Conservation (phyloP, 2,797 vertebrate species). For the Brachymystax lenok region DNA sequence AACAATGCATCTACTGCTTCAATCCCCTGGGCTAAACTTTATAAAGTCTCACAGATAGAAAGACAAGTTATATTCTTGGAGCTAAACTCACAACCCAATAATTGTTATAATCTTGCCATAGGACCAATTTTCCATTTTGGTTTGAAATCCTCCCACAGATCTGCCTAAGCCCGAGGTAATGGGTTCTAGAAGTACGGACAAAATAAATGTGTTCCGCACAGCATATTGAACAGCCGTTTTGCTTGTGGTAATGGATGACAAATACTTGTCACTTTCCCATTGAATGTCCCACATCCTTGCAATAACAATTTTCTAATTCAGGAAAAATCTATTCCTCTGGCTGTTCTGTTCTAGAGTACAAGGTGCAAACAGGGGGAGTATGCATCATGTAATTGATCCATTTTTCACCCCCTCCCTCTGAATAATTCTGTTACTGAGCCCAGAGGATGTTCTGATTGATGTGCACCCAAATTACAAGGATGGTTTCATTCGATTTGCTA, state of each 20-base stretch:
- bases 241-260: constrained; percentile 41
- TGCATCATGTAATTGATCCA: constrained; percentile 36
- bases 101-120: neutral
- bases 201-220: constrained; percentile 44
- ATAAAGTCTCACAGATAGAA: neutral
- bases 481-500: constrained; percentile 27
- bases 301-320: constrained; percentile 46
- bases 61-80: neutral
- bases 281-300: constrained; percentile 42
- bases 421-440: constrained; percentile 44
- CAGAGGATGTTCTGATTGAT: constrained; percentile 41
- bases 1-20: constrained; percentile 3
- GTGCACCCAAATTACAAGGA: constrained; percentile 34
- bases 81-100: neutral
- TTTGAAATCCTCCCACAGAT: constrained; percentile 24
- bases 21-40: neutral
- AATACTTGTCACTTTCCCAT: constrained; percentile 44
- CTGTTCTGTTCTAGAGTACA: constrained; percentile 33
- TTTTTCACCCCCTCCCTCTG: constrained; percentile 27
- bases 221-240: constrained; percentile 40
- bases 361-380: constrained; percentile 28
- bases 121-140: constrained; percentile 36
- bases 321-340: constrained; percentile 37
- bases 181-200: constrained; percentile 32
- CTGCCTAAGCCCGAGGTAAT: constrained; percentile 23